These are phyloP conservation scores for Pao palembangensis DNA, from an alignment of 2,113 vertebrate species.

Conservation along the genomic window DNA sequence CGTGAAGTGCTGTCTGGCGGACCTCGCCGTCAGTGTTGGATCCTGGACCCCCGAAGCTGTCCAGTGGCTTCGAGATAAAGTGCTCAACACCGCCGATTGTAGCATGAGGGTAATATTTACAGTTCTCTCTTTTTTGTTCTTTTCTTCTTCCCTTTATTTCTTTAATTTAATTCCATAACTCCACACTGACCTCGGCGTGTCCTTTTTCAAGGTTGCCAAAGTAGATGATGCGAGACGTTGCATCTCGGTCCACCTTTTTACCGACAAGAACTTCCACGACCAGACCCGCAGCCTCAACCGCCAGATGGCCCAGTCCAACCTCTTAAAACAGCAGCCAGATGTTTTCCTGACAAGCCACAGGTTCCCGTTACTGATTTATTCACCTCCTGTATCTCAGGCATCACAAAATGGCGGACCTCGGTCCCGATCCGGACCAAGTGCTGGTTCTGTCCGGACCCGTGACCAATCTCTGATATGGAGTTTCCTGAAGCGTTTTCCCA, in stretches of 20 bases:
- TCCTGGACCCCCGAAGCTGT: conserved; percentile 96
- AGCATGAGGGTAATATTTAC: conserved; percentile 83
- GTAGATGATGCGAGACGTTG: conserved; percentile 78
- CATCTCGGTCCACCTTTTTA: conserved; percentile 85
- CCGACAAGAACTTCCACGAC: conserved; percentile 84
- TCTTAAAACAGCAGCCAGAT: conserved; percentile 90
- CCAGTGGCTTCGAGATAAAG: conserved; percentile 88
- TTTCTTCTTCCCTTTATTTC: background rate
- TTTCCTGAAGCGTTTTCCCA: too few species aligned
- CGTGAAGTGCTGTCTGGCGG: conserved; percentile 88
- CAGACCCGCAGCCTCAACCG: conserved; percentile 82
- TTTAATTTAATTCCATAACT: background rate
- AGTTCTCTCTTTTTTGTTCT: background rate
- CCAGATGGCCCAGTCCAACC: conserved; percentile 83
- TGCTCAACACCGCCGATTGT: conserved; percentile 85
- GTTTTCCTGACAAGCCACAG: conserved; percentile 82
- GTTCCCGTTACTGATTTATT: conserved; percentile 20
- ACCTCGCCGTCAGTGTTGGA: conserved; percentile 83
- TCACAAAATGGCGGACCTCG: too few species aligned
- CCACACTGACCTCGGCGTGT: background rate
- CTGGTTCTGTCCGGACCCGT: too few species aligned
- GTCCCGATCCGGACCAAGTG: too few species aligned
- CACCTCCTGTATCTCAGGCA: too few species aligned
- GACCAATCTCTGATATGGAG: too few species aligned
- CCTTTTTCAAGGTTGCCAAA: conserved; percentile 79